Evolutionary conservation across 2,113 vertebrate genomes (phyloP).

Genomic region (Laticauda colubrina): DNA sequence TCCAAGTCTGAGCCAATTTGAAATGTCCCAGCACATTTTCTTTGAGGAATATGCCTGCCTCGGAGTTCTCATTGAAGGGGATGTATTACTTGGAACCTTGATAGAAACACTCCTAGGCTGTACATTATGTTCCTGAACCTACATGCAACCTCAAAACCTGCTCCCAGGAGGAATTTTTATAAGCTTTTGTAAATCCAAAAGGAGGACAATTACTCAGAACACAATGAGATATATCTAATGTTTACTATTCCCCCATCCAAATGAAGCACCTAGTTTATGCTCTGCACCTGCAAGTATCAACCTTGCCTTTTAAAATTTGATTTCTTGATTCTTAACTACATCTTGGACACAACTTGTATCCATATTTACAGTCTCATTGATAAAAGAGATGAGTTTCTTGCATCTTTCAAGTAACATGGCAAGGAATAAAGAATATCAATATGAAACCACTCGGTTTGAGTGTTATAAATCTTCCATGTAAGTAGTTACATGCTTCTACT

Average conservation of each 20-base stretch:
- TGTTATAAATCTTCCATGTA: neutral
- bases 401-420: neutral
- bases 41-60: no score
- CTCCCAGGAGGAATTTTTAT: neutral
- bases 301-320: neutral
- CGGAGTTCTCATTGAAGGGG: no score
- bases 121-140: neutral
- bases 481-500: neutral
- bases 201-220: neutral
- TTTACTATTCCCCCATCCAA: neutral
- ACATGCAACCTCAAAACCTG: neutral
- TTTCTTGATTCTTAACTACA: neutral
- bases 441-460: neutral
- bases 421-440: neutral
- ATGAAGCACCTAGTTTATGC: neutral
- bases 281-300: neutral
- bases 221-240: neutral
- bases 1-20: no score
- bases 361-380: neutral
- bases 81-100: no score
- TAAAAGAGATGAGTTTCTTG: neutral
- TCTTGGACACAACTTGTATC: neutral
- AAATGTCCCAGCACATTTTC: no score
- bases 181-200: neutral
- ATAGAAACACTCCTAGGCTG: neutral